Conservation (phyloP, 2,113 vertebrate genomes). For the Chamaea fasciata region DNA sequence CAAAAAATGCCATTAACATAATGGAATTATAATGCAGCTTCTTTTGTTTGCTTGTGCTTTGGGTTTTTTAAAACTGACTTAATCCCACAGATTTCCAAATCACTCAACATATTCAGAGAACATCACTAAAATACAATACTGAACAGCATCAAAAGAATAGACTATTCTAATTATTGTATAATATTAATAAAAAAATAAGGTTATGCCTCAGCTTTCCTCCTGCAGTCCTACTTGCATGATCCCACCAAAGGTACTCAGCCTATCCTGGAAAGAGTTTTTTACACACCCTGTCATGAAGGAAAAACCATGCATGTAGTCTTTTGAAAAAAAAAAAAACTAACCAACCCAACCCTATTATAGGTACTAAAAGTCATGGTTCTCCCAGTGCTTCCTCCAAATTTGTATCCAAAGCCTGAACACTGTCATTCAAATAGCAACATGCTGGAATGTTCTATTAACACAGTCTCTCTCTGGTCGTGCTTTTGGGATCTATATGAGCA, state of each 20-base stretch:
- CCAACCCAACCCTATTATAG: background rate
- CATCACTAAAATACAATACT: background rate
- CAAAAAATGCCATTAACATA: background rate
- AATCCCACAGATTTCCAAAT: background rate
- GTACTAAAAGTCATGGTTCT: background rate
- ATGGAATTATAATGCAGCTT: background rate
- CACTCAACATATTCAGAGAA: background rate
- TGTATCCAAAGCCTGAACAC: background rate
- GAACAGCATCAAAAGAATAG: background rate
- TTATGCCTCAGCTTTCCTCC: background rate
- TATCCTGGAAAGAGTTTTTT: background rate
- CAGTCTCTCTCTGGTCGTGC: background rate
- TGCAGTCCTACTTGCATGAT: background rate
- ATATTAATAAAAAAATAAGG: background rate
- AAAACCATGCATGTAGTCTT: background rate
- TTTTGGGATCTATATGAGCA: constrained; percentile 31
- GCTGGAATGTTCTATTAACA: background rate
- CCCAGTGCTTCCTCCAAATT: background rate
- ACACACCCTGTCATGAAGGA: background rate
- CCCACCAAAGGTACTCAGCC: background rate
- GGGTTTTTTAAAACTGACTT: background rate
- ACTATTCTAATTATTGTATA: background rate
- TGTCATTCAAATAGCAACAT: background rate
- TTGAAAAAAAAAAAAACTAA: background rate
- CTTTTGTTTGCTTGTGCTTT: background rate